Evolutionary conservation across 1,140 invertebrate genomes (phyloP), one percentile per base, ranked within the genome.

Genomic region (Lanistes nyassanus): DNA sequence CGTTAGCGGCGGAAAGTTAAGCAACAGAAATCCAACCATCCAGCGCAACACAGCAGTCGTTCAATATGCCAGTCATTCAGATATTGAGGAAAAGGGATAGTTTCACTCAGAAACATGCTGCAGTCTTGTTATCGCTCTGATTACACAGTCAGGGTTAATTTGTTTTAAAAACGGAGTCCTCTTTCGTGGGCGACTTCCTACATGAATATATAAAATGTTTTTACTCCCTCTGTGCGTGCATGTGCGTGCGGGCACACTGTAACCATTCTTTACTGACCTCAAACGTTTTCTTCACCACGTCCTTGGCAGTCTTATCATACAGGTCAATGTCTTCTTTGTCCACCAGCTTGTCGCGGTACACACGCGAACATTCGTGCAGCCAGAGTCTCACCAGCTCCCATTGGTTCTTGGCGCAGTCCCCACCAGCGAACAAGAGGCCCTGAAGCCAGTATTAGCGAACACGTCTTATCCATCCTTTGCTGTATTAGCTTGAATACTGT

Each of bases 251-350:
- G 13, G 23, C 51, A 11, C 51, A 53, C 51, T 31, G 2, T 60
- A 11, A 23, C 56, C 23, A 60, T 2, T 26, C 3, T 7, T 34
- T 66, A 37, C 72, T 76, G 75, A 86, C 96, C 92, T 95, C 93
- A 91, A 98, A 95, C 82, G 94, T 94, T 88, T 98, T 99, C 87
- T 98, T 98, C 74, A 97, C 92, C 65, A 96, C 92, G 86, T 98
- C 97, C 67, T 94, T 90, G 88, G 96, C 93, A 69, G 97, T 90
- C 92, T 98, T 98, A 2, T 92, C 91, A 88, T 97, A 98, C 47
- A 91, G 92, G 84, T 97, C 95, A 62, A 96, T 94, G 85, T 99
- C 97, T 86, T 96, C 96, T 31, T 95, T 94, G 84, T 98, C 97
- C 0, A 93, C 94, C 4, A 99, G 89, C 88, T 98, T 98, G 89